These are phyloP conservation scores for Thereva nobilitata DNA, from an alignment of 2,888 invertebrate genomes.

Conservation along the genomic window DNA sequence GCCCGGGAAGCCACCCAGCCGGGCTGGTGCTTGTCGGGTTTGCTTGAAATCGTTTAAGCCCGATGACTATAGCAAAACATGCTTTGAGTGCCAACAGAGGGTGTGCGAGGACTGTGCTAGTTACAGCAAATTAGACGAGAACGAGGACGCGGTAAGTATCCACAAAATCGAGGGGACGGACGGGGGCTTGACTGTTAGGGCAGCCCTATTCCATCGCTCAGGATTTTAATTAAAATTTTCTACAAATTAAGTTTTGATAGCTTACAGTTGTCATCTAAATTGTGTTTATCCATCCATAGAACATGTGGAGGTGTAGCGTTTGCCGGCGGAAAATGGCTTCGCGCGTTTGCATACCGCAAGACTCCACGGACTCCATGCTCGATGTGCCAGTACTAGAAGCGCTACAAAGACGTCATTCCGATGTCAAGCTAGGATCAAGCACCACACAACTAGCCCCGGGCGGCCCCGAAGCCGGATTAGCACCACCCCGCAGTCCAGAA, in stretches of 20 bases:
- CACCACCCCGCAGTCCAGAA: constrained; percentile 84
- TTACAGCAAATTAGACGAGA: constrained; percentile 82
- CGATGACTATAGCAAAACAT: constrained; percentile 84
- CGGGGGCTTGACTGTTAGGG: background rate
- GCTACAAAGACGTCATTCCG: constrained; percentile 80
- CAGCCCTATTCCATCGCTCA: background rate
- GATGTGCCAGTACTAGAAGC: constrained; percentile 81
- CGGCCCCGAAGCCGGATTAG: constrained; percentile 64
- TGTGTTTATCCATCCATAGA: constrained; percentile 58
- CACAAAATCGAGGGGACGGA: background rate
- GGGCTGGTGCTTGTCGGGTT: constrained; percentile 78
- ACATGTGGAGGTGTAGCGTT: constrained; percentile 86
- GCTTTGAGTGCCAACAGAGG: constrained; percentile 86
- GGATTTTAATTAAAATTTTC: constrained; percentile 20
- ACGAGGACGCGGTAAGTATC: constrained; percentile 74
- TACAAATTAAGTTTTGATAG: constrained; percentile 2
- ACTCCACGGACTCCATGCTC: constrained; percentile 81
- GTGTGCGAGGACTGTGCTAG: constrained; percentile 94
- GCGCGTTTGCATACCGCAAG: constrained; percentile 74
- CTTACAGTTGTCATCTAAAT: constrained; percentile 5
- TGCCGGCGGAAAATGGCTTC: constrained; percentile 83
- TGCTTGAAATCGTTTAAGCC: constrained; percentile 88
- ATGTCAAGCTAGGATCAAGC: constrained; percentile 69
- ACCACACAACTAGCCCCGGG: constrained; percentile 58
- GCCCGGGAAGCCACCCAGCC: constrained; percentile 73